Conservation (phyloP, 2,888 invertebrate genomes). For the Nymphalis c-album region DNA sequence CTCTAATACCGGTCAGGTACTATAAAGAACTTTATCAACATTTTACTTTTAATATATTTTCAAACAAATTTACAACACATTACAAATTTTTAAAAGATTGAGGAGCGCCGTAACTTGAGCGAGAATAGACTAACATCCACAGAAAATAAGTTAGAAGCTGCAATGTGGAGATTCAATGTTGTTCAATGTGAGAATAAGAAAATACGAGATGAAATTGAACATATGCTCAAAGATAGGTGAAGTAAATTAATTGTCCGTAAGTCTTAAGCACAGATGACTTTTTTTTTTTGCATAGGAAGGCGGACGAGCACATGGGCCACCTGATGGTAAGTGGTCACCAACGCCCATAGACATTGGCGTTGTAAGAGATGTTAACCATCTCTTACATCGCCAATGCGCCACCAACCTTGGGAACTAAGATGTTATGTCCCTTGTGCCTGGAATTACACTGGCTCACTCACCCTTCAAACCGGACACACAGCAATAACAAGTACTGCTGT, state of each 20-base stretch:
- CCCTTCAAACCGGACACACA: too few relatives aligned
- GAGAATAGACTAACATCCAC: slow-evolving; percentile 77
- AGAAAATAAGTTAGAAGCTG: slow-evolving; percentile 84
- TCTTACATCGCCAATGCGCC: too few relatives aligned
- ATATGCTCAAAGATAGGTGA: slow-evolving; percentile 85
- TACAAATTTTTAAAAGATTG: slow-evolving; percentile 47
- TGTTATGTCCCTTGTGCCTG: too few relatives aligned
- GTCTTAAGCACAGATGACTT: too few relatives aligned
- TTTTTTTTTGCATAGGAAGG: too few relatives aligned
- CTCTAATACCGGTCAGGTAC: slow-evolving; percentile 59
- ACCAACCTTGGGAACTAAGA: too few relatives aligned
- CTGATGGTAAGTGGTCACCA: too few relatives aligned
- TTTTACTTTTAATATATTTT: neutral
- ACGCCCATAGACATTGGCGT: too few relatives aligned
- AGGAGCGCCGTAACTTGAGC: slow-evolving; percentile 58
- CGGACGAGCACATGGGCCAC: too few relatives aligned
- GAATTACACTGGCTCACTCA: too few relatives aligned
- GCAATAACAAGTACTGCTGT: too few relatives aligned
- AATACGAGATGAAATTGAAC: slow-evolving; percentile 87
- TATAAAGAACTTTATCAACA: neutral
- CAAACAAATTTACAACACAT: neutral
- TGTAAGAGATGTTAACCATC: too few relatives aligned
- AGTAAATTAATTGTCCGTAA: neutral
- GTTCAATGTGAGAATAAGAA: slow-evolving; percentile 83
- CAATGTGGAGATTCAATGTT: slow-evolving; percentile 83